Evolutionary conservation across 2,797 vertebrate genomes (phyloP), one percentile per base, ranked within the genome.

Genomic region (Pangasius djambal): DNA sequence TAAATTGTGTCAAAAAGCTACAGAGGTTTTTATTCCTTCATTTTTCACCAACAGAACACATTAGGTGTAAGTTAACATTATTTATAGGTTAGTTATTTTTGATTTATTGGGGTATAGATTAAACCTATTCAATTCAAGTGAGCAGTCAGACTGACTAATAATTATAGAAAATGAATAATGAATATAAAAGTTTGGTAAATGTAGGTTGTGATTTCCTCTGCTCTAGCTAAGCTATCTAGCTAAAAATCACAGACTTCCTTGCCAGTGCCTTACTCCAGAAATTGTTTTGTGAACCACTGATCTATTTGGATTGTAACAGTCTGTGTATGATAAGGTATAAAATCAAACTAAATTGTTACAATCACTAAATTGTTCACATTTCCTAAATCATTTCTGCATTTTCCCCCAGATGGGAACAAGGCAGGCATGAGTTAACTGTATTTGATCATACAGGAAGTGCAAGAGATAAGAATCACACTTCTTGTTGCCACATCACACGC

Each of bases 391-490:
- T 34, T 70, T 85, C 4, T 69, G 65, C n/a, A 34, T 13, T 52
- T 63, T 61, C 8, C 28, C 55, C 55, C 55, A 59, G 52, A 37
- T 57, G 20, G 78, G 52, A 83, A 84, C 63, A 84, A 85, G 44
- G 10, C n/a, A 85, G 13, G n/a, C n/a, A 34, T 70, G 83, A 52
- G 69, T 52, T 85, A 44, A 85, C 44, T 85, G 81, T 44, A 83
- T 83, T 31, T 85, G 28, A 69, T 85, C 63, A 52, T 52, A 31
- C 83, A 84, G 83, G 83, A 84, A 84, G 16, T 69, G 83, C 25
- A n/a, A 69, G 61, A 83, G 83, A 84, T 84, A 84, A 69, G 83
- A 69, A 84, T 84, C 83, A 67, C 0, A 13, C 44, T n/a, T 83
- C 59, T 63, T 6, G 5, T 69, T 31, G 61, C 28, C 44, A 52